A percentile compares a stretch with the other conserved stretches of the same genome.
Evolutionary conservation across 2,888 invertebrate genomes (phyloP).

Genomic region (Ischnus inquisitorius): DNA sequence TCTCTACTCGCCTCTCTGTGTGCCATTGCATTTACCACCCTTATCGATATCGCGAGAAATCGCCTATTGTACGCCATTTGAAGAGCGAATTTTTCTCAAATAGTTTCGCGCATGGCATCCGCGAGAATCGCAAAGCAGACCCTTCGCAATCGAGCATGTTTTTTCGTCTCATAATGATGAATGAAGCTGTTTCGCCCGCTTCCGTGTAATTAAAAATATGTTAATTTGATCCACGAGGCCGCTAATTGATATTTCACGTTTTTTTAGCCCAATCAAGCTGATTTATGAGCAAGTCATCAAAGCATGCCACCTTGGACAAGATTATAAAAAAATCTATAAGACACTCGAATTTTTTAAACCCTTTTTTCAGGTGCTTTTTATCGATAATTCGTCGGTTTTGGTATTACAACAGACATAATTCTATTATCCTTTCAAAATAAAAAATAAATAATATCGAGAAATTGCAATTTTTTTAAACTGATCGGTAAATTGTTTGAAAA

Average conservation of each 20-base stretch:
- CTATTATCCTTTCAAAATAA: no score
- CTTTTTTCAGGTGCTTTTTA: slow-evolving; percentile 23
- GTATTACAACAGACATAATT: no score
- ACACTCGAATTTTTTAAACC: slow-evolving; percentile 36
- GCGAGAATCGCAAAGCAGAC: slow-evolving; percentile 6
- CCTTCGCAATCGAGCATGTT: not conserved
- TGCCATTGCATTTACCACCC: slow-evolving; percentile 44
- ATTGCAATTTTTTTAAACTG: no score
- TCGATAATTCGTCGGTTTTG: no score
- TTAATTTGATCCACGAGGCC: slow-evolving; percentile 79
- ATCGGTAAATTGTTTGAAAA: no score
- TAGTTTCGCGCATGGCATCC: not conserved
- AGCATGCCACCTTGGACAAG: slow-evolving; percentile 72
- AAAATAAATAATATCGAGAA: no score
- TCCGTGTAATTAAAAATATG: slow-evolving; percentile 83
- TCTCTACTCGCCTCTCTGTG: slow-evolving; percentile 23
- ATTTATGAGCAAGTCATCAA: slow-evolving; percentile 66
- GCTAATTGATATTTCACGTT: slow-evolving; percentile 83
- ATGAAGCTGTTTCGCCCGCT: slow-evolving; percentile 68
- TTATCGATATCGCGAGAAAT: slow-evolving; percentile 60
- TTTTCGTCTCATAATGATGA: slow-evolving; percentile 54
- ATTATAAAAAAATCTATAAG: slow-evolving; percentile 80
- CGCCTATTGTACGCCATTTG: slow-evolving; percentile 31
- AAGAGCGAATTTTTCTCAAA: not conserved
- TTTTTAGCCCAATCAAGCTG: slow-evolving; percentile 72